These are phyloP conservation scores for Ctenosaura bakeri DNA, from an alignment of 2,797 vertebrate genomes.

Conservation along the genomic window DNA sequence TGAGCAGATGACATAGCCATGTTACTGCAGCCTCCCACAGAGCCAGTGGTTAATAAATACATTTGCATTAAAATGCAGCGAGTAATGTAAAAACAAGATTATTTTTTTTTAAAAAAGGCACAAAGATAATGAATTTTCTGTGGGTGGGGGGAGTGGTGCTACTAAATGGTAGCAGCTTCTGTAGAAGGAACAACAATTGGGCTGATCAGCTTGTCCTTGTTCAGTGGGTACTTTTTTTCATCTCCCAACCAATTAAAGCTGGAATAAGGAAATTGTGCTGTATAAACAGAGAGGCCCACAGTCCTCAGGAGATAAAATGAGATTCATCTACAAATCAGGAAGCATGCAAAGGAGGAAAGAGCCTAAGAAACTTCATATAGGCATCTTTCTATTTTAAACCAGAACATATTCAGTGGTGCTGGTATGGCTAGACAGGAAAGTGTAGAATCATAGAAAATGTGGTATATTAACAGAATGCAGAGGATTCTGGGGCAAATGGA, in stretches of 20 bases:
- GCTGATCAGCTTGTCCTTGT: conserved; percentile 31
- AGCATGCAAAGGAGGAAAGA: conserved; percentile 25
- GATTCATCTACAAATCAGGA: background rate
- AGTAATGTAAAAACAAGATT: conserved; percentile 31
- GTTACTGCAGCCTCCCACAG: background rate
- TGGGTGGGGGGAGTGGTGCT: conserved; percentile 6
- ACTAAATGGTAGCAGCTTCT: conserved; percentile 44
- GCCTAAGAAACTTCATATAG: background rate
- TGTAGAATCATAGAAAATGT: background rate
- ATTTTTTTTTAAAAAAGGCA: background rate
- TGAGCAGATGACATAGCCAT: conserved; percentile 10
- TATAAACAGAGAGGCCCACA: conserved; percentile 52
- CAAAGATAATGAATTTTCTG: conserved; percentile 52
- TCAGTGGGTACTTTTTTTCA: conserved; percentile 39
- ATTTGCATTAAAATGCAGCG: background rate
- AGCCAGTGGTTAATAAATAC: background rate
- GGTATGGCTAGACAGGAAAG: background rate
- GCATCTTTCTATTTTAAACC: background rate
- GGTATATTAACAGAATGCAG: background rate
- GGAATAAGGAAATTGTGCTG: conserved; percentile 41
- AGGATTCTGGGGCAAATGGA: background rate
- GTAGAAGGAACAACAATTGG: background rate
- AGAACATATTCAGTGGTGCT: background rate
- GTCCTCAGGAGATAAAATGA: conserved; percentile 36
- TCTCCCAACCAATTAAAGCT: conserved; percentile 11